Evolutionary conservation across 2,888 invertebrate species (phyloP), one percentile per base, ranked within the genome.

Genomic region (Drosophila quasianomalipes): DNA sequence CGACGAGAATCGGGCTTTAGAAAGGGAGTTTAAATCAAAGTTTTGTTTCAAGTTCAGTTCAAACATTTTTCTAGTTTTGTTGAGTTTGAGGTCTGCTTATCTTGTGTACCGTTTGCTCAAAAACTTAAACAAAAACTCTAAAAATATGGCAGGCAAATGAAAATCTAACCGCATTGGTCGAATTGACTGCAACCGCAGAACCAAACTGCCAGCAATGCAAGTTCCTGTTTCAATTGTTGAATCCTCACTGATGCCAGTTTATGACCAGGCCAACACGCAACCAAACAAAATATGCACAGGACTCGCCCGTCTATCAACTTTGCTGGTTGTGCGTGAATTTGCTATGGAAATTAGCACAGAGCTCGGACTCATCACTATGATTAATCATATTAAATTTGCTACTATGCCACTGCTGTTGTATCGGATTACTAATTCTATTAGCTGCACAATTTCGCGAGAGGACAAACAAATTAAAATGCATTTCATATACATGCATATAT

Each of bases 331-430:
- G 53, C 63, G 57, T 61, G 62, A 67, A 74, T 69, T 69, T 74
- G 55, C 47, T 58, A 44, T 54, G 76, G 71, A 84, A 81, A 84
- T 87, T 58, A 69, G 55, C 79, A 65, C 39, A 47, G 54, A 47
- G 37, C 49, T n/a, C 30, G 31, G 12, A 51, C 49, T 44, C 14
- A 14, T 5, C 9, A 39, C 30, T 26, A 12, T 30, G 41, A 61
- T 64, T 83, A 84, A 86, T 81, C 70, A 59, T 66, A 74, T 89
- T 76, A 65, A 81, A 73, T 51, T 61, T 67, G 69, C 49, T 58
- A 61, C 62, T 70, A 47, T 54, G 72, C 55, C 54, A 59, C 54
- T 44, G 51, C 58, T 54, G 35, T 65, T 47, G 39, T 9, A 54
- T 70, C 64, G 61, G 49, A 73, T 81, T 69, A 73, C 71, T 60